Evolutionary conservation across 30 jellyfish, hydroid and myxozoan species (phyloP).

Genomic region (Rhopilema esculentum): DNA sequence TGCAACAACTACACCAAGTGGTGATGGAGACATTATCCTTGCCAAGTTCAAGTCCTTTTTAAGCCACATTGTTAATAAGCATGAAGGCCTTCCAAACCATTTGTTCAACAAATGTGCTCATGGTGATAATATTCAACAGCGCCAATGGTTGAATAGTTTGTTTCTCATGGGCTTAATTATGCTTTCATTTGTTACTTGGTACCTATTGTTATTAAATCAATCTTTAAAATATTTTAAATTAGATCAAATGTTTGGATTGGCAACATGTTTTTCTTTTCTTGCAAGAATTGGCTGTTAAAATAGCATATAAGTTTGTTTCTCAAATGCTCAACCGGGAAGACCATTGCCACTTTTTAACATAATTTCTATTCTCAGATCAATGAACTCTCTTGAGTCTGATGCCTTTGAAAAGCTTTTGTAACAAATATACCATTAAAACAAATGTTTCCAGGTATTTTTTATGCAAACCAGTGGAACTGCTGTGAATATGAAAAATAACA

Average conservation of each 20-base stretch:
- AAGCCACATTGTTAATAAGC: conserved; percentile 25
- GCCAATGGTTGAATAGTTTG: conserved; percentile 13
- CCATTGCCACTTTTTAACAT: background rate
- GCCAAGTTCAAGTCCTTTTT: conserved; percentile 40
- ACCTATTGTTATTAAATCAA: background rate
- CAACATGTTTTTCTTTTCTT: background rate
- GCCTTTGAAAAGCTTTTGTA: background rate
- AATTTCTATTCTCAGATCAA: background rate
- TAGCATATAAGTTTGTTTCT: background rate
- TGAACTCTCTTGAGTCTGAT: background rate
- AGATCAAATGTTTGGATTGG: background rate
- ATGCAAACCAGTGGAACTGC: no score
- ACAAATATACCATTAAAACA: background rate
- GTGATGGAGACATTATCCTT: conserved; percentile 33
- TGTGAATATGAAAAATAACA: background rate
- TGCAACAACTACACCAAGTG: conserved; percentile 47
- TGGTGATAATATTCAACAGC: background rate
- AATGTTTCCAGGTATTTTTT: no score
- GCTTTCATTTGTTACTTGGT: background rate
- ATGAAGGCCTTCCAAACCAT: conserved; percentile 26
- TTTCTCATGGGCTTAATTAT: background rate
- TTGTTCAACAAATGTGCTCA: conserved; percentile 35
- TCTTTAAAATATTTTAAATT: background rate
- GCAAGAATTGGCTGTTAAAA: background rate
- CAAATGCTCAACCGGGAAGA: background rate